These are phyloP conservation scores for Litoditis marina DNA, from an alignment of 2,888 invertebrate species.

Conservation along the genomic window DNA sequence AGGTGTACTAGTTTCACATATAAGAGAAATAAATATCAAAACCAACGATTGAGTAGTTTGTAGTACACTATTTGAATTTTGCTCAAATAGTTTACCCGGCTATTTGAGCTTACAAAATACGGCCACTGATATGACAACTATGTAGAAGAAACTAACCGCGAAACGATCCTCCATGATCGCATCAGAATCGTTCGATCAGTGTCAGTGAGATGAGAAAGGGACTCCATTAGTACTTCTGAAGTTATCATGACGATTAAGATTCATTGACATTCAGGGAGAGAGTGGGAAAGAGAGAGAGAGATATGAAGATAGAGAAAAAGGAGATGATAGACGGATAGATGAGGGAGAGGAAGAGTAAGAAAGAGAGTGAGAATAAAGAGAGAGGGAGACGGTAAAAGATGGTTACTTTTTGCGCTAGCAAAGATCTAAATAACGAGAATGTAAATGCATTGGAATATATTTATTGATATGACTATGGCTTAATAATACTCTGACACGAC, in stretches of 20 bases:
- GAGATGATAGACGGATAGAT: neutral
- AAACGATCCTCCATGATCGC: conserved; percentile 40
- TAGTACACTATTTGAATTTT: too few species aligned
- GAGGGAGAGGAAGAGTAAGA: neutral
- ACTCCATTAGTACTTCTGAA: conserved; percentile 26
- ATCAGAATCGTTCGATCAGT: conserved; percentile 41
- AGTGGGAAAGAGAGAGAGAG: neutral
- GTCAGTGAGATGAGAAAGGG: conserved; percentile 34
- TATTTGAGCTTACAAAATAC: too few species aligned
- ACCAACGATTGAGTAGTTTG: too few species aligned
- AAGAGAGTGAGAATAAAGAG: neutral
- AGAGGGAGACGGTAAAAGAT: neutral
- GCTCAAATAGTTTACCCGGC: too few species aligned
- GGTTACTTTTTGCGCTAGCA: too few species aligned
- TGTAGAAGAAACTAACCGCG: conserved; percentile 22
- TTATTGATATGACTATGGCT: too few species aligned
- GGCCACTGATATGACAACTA: too few species aligned
- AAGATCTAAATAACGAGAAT: too few species aligned
- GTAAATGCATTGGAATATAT: too few species aligned
- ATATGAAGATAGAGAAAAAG: conserved; percentile 2
- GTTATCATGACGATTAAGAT: neutral
- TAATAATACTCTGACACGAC: too few species aligned
- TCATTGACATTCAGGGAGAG: neutral
- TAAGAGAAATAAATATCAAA: too few species aligned
- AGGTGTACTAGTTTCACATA: too few species aligned